phyloP scores from a whole-genome alignment of 2,113 vertebrate species.

The Oriolus oriolus region DNA sequence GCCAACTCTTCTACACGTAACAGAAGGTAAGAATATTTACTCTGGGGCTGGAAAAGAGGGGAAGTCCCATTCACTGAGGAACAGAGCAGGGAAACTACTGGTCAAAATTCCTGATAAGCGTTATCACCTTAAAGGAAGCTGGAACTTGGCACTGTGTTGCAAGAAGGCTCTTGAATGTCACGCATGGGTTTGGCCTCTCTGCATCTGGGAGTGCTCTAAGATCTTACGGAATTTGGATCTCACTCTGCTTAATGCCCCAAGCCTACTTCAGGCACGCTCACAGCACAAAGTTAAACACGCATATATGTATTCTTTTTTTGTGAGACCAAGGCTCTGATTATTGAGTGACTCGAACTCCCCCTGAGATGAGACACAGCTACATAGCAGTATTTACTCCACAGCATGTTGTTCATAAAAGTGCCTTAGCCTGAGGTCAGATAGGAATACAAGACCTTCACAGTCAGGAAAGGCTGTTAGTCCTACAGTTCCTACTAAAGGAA shows the following conservation, averaged over 20 bases:
- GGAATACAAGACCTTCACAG: background rate
- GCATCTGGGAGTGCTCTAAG: background rate
- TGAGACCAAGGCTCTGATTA: background rate
- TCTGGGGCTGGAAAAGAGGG: background rate
- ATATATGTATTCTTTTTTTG: too few relatives aligned
- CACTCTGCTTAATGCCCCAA: background rate
- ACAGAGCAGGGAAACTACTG: background rate
- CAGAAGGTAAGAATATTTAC: background rate
- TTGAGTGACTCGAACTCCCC: background rate
- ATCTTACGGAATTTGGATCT: background rate
- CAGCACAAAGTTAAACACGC: background rate
- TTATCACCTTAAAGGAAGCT: background rate
- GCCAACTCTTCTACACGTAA: background rate
- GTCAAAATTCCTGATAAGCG: background rate
- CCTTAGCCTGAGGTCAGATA: background rate
- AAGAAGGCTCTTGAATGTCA: background rate
- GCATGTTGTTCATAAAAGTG: background rate
- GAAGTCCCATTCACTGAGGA: background rate
- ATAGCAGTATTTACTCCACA: background rate
- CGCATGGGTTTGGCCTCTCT: background rate
- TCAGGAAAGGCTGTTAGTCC: background rate
- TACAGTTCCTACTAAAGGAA: background rate
- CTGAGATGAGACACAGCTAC: background rate
- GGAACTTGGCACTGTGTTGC: background rate
- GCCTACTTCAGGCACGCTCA: background rate